These are phyloP conservation scores for Lycaena phlaeas DNA, from an alignment of 2,888 invertebrate species.

Conservation along the genomic window DNA sequence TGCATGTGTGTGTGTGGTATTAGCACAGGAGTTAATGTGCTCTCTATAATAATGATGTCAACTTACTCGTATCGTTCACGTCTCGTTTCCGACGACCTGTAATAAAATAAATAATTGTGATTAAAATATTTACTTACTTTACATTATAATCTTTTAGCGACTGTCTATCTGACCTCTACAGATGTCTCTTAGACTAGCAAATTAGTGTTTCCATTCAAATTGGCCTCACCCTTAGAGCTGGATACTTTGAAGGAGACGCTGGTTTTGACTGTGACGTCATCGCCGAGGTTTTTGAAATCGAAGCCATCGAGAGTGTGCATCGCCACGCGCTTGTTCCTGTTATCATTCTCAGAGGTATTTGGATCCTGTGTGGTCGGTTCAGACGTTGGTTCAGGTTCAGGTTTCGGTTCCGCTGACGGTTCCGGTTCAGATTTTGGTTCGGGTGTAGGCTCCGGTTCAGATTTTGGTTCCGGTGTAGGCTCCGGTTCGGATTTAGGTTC, in stretches of 20 bases:
- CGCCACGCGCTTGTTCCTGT: conserved; percentile 72
- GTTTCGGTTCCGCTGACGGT: conserved; percentile 36
- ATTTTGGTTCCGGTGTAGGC: conserved; percentile 32
- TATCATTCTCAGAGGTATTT: conserved; percentile 42
- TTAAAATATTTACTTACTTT: too few relatives aligned
- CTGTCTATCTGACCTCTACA: too few relatives aligned
- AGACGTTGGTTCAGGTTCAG: conserved; percentile 46
- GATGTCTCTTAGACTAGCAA: too few relatives aligned
- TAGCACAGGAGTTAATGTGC: conserved; percentile 25
- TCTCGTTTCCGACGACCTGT: conserved; percentile 31
- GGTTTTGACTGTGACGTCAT: conserved; percentile 83
- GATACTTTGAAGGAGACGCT: conserved; percentile 87
- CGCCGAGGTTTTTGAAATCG: conserved; percentile 59
- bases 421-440: conserved; percentile 47
- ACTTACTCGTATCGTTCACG: conserved; percentile 22
- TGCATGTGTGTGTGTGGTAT: conserved; percentile 23
- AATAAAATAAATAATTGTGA: too few relatives aligned
- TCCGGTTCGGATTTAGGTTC: conserved; percentile 32
- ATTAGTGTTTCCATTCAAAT: too few relatives aligned
- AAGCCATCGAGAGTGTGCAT: conserved; percentile 58
- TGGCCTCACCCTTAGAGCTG: conserved; percentile 57
- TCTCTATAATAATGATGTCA: conserved; percentile 17
- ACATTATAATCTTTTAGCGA: too few relatives aligned
- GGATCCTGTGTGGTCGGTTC: conserved; percentile 44
- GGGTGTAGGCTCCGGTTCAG: conserved; percentile 28